Evolutionary conservation across 2,113 vertebrate genomes (phyloP), one percentile per base, ranked within the genome.

Genomic region (Dendrocopos noguchii): DNA sequence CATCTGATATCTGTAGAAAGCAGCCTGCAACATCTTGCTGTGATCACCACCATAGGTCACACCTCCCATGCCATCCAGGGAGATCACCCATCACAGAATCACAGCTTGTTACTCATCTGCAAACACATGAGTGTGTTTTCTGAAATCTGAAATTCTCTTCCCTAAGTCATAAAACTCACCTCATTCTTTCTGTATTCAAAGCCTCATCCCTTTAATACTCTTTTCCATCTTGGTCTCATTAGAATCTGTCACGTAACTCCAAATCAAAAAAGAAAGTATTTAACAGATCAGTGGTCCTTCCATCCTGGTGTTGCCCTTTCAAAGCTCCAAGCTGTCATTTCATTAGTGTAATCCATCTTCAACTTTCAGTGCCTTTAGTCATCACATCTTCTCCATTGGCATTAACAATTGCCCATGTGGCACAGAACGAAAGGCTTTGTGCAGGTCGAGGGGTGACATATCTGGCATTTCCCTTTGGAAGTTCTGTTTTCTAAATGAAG

Each of bases 41-140:
- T 24, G 65, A 33, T 44, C 13, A 16, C 34, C 56, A 46, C 76
- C 8, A 3, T n/a, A 18, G 47, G 21, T 42, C 3, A 9, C 2
- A 0, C 57, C 33, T 71, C 36, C 22, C 61, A 4, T 1, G 1
- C 29, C 27, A 5, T 5, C 39, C 4, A 0, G 12, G n/a, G 25
- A 2, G 19, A 53, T 42, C 64, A 63, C 19, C 53, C 24, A 12
- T 47, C 3, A 6, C 28, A 53, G 67, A 53, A 25, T 21, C 5
- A 10, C 67, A 72, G 47, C n/a, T 56, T 61, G 29, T 46, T 46
- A 14, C 4, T 66, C 33, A 28, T 29, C 56, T 90, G 63, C 39
- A 92, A 53, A 57, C 10, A 24, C 59, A 8, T 6, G 52, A 61
- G 21, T 42, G 39, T 71, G 14, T 82, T 57, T 71, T 44, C 63